Evolutionary conservation across 2,888 invertebrate genomes (phyloP).

Genomic region (Spialia ferax): DNA sequence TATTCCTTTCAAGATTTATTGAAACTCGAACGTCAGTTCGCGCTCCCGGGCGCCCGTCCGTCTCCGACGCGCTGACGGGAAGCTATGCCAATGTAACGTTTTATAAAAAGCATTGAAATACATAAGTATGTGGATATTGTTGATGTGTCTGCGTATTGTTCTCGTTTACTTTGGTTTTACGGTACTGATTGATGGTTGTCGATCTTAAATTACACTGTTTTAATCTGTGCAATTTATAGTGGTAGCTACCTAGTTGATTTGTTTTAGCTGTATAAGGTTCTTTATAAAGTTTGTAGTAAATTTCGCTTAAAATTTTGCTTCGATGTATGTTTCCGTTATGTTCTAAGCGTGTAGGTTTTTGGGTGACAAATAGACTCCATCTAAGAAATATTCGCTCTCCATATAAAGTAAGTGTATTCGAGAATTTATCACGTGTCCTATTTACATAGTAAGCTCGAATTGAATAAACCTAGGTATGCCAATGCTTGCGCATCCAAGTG

Average conservation of each 20-base stretch:
- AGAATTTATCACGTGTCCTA: conserved; percentile 8
- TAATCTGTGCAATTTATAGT: too few species aligned
- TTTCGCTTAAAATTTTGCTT: too few species aligned
- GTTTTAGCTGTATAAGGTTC: too few species aligned
- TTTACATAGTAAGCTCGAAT: conserved; percentile 4
- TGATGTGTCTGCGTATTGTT: background rate
- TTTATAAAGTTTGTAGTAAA: too few species aligned
- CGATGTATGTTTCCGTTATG: background rate
- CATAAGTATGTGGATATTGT: background rate
- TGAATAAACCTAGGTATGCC: background rate
- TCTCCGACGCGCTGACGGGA: background rate
- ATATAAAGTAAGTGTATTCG: background rate
- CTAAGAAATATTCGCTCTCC: background rate
- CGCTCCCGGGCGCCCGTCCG: background rate
- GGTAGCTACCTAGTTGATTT: too few species aligned
- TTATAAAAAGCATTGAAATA: background rate
- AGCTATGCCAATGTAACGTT: conserved; percentile 12
- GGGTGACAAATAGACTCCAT: background rate
- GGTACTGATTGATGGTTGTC: background rate
- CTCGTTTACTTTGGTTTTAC: background rate
- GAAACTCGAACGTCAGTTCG: conserved; percentile 61
- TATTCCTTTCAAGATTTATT: conserved; percentile 78
- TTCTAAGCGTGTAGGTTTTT: background rate
- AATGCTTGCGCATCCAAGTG: background rate
- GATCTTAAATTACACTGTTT: background rate